Evolutionary conservation across 2,888 invertebrate genomes (phyloP).

Genomic region (Mylabris sibirica): DNA sequence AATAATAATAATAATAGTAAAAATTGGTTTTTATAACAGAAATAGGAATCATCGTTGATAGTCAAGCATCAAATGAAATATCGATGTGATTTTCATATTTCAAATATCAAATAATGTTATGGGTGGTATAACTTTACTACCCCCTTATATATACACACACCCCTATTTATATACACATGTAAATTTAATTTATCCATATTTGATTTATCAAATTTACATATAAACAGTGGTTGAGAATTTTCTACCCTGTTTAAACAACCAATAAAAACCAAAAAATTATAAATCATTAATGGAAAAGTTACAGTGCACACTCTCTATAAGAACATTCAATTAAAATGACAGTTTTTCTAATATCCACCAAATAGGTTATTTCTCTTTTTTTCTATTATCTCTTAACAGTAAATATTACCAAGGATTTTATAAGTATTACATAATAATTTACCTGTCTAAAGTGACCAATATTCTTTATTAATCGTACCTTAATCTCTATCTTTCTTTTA

Average conservation of each 20-base stretch:
- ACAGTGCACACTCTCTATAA: not conserved
- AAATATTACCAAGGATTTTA: no score
- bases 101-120: not conserved
- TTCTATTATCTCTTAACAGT: no score
- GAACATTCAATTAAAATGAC: not conserved
- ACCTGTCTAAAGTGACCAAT: no score
- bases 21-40: not conserved
- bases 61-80: not conserved
- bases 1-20: no score
- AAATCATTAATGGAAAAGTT: not conserved
- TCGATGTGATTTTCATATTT: slow-evolving; percentile 8
- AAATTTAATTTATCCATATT: not conserved
- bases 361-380: no score
- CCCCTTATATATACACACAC: not conserved
- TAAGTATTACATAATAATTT: no score
- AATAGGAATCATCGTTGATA: not conserved
- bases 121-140: not conserved
- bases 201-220: not conserved
- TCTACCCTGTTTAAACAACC: not conserved
- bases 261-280: no score
- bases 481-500: no score
- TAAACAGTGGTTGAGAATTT: not conserved
- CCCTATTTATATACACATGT: not conserved
- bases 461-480: no score
- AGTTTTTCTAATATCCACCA: not conserved